Base-by-base conservation (phyloP, 2,888 invertebrate species). In the Chironomus tentans region DNA sequence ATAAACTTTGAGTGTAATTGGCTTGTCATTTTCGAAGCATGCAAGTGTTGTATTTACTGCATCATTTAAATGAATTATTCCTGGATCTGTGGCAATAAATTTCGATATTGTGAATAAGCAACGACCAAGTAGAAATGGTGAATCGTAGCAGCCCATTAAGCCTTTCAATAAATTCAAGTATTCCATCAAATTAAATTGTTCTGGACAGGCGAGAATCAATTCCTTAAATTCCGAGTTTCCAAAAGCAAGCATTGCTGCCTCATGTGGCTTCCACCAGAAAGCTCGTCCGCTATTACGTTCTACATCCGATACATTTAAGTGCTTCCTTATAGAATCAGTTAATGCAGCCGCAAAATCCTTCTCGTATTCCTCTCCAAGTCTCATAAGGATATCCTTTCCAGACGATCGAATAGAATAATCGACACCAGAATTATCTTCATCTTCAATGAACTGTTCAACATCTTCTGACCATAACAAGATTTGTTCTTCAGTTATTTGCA, bases 401-500 rank as follows among this genome's bases (percentile, higher is more conserved):
- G 89, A 89, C 78, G 90, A 86, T 76, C 91, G 85, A 68, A 91
- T 88, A 18, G 89, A 89, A 78, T 88, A 87, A 22, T 87, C 87
- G 77, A 86, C 88, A 0, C 87, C 87, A 62, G 86, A 86, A 77
- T 89, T 88, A 80, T 90, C 89, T 79, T 91, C 90, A 80, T 91
- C 90, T 79, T 90, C 90, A 5, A 91, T 88, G 83, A 89, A 91
- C 79, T 87, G 88, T 80, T 89, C 89, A 0, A 89, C 87, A 82
- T 88, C 88, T 21, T 84, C 85, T 62, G 85, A 85, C 90, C 90
- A 91, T 56, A 85, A 81, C 77, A 87, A 85, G 61, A 87, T 86
- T 84, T 90, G 90, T 77, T 90, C 89, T 78, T 89, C 88, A 0
- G 89, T 88, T 76, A 91, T 88, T 84, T 91, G 90, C 85, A 90